These are phyloP conservation scores for Capitulum mitella DNA, from an alignment of 2,888 invertebrate genomes.

Conservation along the genomic window DNA sequence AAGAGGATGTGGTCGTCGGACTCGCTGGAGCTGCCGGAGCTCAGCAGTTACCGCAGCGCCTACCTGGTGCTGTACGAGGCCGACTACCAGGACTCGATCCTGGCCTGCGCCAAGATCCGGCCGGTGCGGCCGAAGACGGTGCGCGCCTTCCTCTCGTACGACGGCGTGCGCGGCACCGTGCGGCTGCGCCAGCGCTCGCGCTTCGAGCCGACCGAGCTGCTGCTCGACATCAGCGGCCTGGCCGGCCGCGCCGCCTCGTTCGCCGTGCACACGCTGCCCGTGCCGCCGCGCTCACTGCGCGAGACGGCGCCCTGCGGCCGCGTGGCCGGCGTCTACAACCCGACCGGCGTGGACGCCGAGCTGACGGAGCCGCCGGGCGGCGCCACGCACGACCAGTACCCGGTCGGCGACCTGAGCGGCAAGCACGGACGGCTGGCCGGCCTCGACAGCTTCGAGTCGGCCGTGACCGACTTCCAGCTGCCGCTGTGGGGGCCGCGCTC, in stretches of 20 bases:
- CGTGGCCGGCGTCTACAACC: conserved; percentile 70
- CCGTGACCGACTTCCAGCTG: conserved; percentile 74
- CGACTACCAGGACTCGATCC: conserved; percentile 63
- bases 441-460: conserved; percentile 40
- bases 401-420: conserved; percentile 80
- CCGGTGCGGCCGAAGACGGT: conserved; percentile 38
- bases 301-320: conserved; percentile 36
- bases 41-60: conserved; percentile 50
- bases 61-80: conserved; percentile 75
- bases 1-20: conserved; percentile 61
- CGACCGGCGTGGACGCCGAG: conserved; percentile 47
- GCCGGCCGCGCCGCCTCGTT: conserved; percentile 43
- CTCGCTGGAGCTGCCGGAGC: conserved; percentile 57
- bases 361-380: conserved; percentile 48
- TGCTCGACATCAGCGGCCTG: conserved; percentile 50
- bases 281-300: conserved; percentile 39
- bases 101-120: conserved; percentile 71
- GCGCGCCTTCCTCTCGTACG: conserved; percentile 40
- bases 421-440: conserved; percentile 62
- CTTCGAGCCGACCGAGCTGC: conserved; percentile 73
- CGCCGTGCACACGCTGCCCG: conserved; percentile 46
- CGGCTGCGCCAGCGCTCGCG: conserved; percentile 69
- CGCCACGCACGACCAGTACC: conserved; percentile 82
- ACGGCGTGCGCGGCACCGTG: conserved; percentile 72
- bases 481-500: conserved; percentile 73